Evolutionary conservation across 1,140 invertebrate genomes (phyloP).

Genomic region (Ceratosolen solmsi): DNA sequence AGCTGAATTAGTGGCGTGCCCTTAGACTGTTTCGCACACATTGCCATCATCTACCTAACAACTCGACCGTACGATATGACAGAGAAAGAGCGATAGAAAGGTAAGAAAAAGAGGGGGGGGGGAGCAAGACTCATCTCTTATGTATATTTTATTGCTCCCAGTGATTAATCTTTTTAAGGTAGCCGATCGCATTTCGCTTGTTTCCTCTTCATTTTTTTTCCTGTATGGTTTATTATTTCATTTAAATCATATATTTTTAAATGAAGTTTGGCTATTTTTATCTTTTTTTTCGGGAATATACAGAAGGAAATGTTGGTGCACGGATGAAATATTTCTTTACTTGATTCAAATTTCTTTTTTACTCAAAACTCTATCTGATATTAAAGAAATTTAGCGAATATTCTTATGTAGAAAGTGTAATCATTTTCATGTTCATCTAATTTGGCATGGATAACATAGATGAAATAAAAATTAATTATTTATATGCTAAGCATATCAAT

Average conservation of each 20-base stretch:
- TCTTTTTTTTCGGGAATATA: background rate
- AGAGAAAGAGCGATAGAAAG: background rate
- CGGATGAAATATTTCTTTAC: background rate
- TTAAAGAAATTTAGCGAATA: too few relatives aligned
- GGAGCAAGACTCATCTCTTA: background rate
- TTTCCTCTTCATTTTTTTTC: background rate
- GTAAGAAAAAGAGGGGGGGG: too few relatives aligned
- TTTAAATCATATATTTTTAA: constrained; percentile 14
- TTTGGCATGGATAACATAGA: too few relatives aligned
- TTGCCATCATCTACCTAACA: constrained; percentile 22
- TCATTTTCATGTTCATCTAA: too few relatives aligned
- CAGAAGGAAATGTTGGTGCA: background rate
- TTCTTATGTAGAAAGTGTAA: too few relatives aligned
- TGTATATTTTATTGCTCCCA: constrained; percentile 5
- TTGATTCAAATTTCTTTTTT: too few relatives aligned
- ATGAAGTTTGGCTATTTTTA: background rate
- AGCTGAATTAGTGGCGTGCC: constrained; percentile 69
- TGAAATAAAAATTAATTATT: too few relatives aligned
- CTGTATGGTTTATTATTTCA: constrained; percentile 8
- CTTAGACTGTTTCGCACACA: constrained; percentile 41
- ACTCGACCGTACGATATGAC: background rate
- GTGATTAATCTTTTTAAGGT: constrained; percentile 6
- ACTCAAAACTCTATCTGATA: too few relatives aligned
- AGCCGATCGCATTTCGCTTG: constrained; percentile 26
- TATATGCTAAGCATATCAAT: too few relatives aligned